Evolutionary conservation across 2,888 invertebrate genomes (phyloP), one percentile per base, ranked within the genome.

Genomic region (Agrotis puta): DNA sequence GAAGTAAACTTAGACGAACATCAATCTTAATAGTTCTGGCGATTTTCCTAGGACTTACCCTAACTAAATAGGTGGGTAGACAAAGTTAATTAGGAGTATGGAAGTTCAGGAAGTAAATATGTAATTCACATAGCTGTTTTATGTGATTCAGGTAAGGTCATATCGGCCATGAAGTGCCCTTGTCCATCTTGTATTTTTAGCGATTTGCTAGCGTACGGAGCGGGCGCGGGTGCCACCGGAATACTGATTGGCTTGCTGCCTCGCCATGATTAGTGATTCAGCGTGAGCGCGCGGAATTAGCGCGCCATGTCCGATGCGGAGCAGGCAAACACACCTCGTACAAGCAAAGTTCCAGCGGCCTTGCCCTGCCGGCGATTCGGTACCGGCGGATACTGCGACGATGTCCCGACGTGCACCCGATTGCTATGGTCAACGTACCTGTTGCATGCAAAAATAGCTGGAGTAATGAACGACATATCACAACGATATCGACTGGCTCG

Each of bases 171-270:
- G 94, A 91, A 85, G 75, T 90, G 94, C 92, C 94, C 93, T 94
- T 93, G 95, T 88, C 83, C 86, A 85, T 89, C 88, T 92, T 88
- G 90, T 95, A 95, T 95, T 95, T 95, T 95, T 95, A 95, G 94
- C 94, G 94, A 92, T 94, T 93, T 93, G 91, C 90, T 92, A 90
- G 89, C 89, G 88, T 86, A 87, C 85, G 88, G 85, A 82, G 87
- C 71, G 56, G 83, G 83, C 83, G 83, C 71, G 83, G 69, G 82
- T 89, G 92, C 88, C 82, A 79, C 76, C 87, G 85, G 95, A 93
- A 95, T 95, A 95, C 94, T 94, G 95, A 95, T 95, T 85, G 81
- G 76, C 82, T 79, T 58, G 78, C 80, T 85, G 83, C 85, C 81
- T 82, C 77, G 71, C 53, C 68, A 76, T 88, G 88, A 94, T 95